These are phyloP conservation scores for Lagorchestes hirsutus DNA, from an alignment of 2,797 vertebrate species.

Conservation along the genomic window DNA sequence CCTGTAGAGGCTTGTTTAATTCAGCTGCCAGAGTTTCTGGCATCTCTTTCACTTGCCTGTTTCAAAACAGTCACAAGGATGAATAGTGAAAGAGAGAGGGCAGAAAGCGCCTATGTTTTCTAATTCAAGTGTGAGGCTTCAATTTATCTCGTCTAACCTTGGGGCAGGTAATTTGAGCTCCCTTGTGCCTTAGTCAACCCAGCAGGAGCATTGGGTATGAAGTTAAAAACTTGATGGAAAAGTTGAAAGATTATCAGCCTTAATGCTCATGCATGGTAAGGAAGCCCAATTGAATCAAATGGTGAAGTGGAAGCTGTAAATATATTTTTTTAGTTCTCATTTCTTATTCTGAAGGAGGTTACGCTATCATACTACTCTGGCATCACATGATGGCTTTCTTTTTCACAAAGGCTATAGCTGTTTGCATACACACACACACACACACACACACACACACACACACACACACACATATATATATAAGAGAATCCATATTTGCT, in stretches of 20 bases:
- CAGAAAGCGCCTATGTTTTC: not conserved
- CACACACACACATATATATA: too few relatives aligned
- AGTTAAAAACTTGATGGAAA: not conserved
- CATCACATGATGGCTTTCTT: not conserved
- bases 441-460: too few relatives aligned
- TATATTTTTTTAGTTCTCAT: not conserved
- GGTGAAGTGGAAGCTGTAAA: not conserved
- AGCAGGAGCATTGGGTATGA: not conserved
- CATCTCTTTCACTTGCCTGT: not conserved
- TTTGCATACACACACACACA: too few relatives aligned
- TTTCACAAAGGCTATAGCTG: not conserved
- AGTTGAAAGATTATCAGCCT: not conserved
- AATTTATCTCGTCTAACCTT: not conserved
- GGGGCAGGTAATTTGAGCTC: not conserved
- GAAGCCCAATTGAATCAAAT: not conserved
- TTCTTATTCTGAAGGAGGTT: constrained; percentile 9
- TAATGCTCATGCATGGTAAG: not conserved
- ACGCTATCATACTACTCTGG: not conserved
- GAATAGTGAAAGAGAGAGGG: not conserved
- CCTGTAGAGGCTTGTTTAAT: constrained; percentile 21
- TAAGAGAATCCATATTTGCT: not conserved
- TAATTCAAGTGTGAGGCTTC: not conserved
- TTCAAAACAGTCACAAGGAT: not conserved
- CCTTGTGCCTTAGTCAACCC: not conserved
- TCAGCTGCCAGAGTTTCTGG: constrained; percentile 12